A percentile compares a stretch with the other conserved stretches of the same genome.
Conservation (phyloP, 1,140 invertebrate genomes). For the Leptinotarsa texana region DNA sequence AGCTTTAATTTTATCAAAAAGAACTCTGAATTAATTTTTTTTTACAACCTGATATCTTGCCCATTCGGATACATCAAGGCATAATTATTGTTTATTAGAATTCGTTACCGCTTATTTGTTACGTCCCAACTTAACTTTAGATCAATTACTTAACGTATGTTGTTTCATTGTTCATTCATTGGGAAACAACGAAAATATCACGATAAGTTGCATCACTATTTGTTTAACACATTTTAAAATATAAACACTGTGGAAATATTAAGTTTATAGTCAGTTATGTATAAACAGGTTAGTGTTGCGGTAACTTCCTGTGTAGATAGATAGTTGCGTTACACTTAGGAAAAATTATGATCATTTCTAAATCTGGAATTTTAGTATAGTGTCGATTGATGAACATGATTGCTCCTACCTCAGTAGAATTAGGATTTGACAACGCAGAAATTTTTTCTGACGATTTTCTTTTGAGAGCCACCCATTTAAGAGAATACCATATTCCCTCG, state of each 20-base stretch:
- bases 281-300: not conserved
- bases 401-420: too few relatives aligned
- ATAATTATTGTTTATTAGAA: not conserved
- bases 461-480: too few relatives aligned
- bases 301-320: conserved; percentile 6
- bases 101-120: not conserved
- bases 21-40: too few relatives aligned
- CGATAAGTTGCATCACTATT: not conserved
- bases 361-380: not conserved
- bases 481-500: too few relatives aligned
- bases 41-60: too few relatives aligned
- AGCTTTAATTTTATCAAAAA: too few relatives aligned
- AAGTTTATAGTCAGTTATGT: conserved; percentile 6
- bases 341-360: not conserved
- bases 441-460: too few relatives aligned
- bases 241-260: conserved; percentile 8
- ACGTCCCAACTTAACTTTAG: not conserved
- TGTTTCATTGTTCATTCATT: conserved; percentile 1
- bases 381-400: not conserved
- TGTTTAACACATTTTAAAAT: conserved; percentile 6
- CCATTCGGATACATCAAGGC: not conserved
- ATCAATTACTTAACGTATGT: conserved; percentile 3
- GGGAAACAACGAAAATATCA: conserved; percentile 8
- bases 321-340: not conserved
- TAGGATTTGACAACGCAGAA: too few relatives aligned